A percentile compares a stretch with the other conserved stretches of the same genome.
phyloP scores from a whole-genome alignment of 2,888 invertebrate species.

The Eustalomyia histrio region DNA sequence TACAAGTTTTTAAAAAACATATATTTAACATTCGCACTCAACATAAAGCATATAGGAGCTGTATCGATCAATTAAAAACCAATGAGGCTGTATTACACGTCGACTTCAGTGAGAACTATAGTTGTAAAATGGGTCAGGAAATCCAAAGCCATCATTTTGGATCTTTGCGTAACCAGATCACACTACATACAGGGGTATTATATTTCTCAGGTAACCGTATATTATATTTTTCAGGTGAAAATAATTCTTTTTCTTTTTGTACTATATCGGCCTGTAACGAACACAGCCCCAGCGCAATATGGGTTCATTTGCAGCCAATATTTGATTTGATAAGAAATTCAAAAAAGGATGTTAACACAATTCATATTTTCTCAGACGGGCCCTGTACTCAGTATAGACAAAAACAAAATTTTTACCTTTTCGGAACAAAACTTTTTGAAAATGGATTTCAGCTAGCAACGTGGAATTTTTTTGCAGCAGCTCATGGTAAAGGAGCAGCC shows the following conservation, averaged over 20 bases:
- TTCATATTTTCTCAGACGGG: conserved; percentile 44
- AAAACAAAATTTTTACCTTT: conserved; percentile 30
- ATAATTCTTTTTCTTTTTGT: conserved; percentile 47
- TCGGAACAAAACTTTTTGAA: conserved; percentile 40
- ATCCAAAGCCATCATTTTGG: conserved; percentile 49
- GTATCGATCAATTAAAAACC: conserved; percentile 46
- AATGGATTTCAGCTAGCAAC: conserved; percentile 42
- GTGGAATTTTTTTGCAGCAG: conserved; percentile 42
- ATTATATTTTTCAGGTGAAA: conserved; percentile 41
- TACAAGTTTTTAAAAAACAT: conserved; percentile 37
- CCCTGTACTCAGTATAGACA: conserved; percentile 45
- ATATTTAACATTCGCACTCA: conserved; percentile 36
- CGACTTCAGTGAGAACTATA: conserved; percentile 38
- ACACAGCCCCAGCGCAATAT: conserved; percentile 41
- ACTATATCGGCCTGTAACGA: conserved; percentile 48
- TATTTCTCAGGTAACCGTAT: conserved; percentile 38
- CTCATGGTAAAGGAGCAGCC: conserved; percentile 39
- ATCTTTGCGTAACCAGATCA: conserved; percentile 44
- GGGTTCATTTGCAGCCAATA: conserved; percentile 47
- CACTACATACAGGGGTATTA: conserved; percentile 47
- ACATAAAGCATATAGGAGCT: conserved; percentile 8
- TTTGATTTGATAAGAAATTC: conserved; percentile 44
- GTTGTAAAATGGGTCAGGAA: conserved; percentile 45
- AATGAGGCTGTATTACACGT: conserved; percentile 45
- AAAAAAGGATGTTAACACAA: conserved; percentile 34